phyloP scores from a whole-genome alignment of 2,113 vertebrate genomes.

The Cavia aperea region DNA sequence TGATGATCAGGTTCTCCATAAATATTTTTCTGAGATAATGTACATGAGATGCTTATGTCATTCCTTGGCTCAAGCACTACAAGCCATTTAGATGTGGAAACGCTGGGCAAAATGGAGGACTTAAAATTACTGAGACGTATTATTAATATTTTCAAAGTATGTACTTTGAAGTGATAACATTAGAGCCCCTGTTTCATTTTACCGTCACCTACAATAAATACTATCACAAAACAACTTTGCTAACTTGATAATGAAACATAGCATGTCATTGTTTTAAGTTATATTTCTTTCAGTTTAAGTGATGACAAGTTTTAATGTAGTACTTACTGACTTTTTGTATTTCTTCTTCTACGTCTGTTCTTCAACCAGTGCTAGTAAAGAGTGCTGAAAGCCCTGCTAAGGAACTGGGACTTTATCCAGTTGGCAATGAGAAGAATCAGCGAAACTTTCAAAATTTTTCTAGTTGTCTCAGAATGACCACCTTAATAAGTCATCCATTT shows the following conservation, averaged over 20 bases:
- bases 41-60: neutral
- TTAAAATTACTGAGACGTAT: neutral
- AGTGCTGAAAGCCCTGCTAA: neutral
- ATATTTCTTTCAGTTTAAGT: slow-evolving; percentile 2
- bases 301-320: slow-evolving; percentile 24
- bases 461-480: neutral
- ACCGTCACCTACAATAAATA: neutral
- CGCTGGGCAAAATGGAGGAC: neutral
- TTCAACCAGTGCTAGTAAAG: neutral
- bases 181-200: neutral
- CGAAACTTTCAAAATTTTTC: neutral
- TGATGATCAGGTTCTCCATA: neutral
- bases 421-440: neutral
- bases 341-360: neutral
- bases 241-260: neutral
- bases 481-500: neutral
- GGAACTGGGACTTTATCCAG: slow-evolving; percentile 33
- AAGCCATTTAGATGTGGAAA: neutral
- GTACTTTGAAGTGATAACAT: neutral
- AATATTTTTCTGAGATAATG: neutral
- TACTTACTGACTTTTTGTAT: neutral
- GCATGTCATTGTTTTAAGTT: slow-evolving; percentile 5
- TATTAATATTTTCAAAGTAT: slow-evolving; percentile 5
- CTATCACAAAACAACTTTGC: neutral
- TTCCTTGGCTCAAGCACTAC: neutral